phyloP scores from a whole-genome alignment of 2,888 invertebrate species.

The Trypoxylon attenuatum region DNA sequence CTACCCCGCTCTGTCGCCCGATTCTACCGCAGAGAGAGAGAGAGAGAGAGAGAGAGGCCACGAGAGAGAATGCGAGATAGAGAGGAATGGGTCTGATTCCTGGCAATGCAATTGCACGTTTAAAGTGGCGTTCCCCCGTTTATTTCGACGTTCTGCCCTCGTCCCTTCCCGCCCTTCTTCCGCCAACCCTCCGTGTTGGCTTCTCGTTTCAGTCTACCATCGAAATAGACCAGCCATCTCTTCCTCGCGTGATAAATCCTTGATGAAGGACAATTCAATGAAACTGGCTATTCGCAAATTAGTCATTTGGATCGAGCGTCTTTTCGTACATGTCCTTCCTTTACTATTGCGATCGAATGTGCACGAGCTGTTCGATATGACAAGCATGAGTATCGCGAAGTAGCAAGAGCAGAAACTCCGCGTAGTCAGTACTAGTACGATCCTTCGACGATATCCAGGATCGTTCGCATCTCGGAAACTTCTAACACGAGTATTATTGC shows the following conservation, averaged over 20 bases:
- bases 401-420: too few species aligned
- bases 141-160: constrained; percentile 70
- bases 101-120: constrained; percentile 74
- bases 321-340: not conserved
- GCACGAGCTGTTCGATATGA: too few species aligned
- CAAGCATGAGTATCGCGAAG: too few species aligned
- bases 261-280: constrained; percentile 52
- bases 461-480: constrained; percentile 9
- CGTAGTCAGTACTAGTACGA: too few species aligned
- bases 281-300: constrained; percentile 29
- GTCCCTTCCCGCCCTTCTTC: constrained; percentile 15
- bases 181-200: constrained; percentile 31
- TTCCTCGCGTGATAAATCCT: constrained; percentile 41
- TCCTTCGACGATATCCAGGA: too few species aligned
- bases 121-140: constrained; percentile 72
- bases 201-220: constrained; percentile 51
- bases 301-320: constrained; percentile 22
- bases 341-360: too few species aligned
- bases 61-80: constrained; percentile 22
- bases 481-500: constrained; percentile 32
- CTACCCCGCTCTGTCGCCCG: constrained; percentile 47
- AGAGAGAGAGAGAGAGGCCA: not conserved
- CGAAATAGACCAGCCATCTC: constrained; percentile 46
- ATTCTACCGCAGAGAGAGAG: constrained; percentile 21
- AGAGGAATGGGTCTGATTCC: constrained; percentile 72